Percentiles rank a stretch among this genome's conserved stretches.
phyloP scores from a whole-genome alignment of 1,140 invertebrate genomes.

The Aleiodes sp. region DNA sequence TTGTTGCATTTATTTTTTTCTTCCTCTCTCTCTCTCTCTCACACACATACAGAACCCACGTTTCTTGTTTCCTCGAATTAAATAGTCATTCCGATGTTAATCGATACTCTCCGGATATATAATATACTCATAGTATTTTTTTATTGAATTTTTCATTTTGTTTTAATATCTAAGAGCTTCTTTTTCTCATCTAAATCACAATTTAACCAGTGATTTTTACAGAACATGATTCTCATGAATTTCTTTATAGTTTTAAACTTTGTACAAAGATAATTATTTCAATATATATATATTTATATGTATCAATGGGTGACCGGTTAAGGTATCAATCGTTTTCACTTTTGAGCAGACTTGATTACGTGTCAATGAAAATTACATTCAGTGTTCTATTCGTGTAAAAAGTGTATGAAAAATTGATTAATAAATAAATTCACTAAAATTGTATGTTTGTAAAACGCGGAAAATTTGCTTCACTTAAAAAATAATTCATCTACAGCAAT shows the following conservation, averaged over 20 bases:
- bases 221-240: conserved; percentile 6
- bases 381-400: not conserved
- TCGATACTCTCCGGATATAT: not conserved
- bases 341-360: conserved; percentile 32
- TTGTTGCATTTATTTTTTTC: not conserved
- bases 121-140: not conserved
- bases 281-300: too few species aligned
- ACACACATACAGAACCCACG: not conserved
- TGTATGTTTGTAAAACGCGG: not conserved
- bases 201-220: conserved; percentile 37
- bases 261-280: conserved; percentile 33
- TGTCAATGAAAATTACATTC: not conserved
- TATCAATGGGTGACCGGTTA: conserved; percentile 15
- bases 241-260: conserved; percentile 7
- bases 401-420: not conserved
- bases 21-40: too few species aligned
- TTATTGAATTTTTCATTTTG: conserved; percentile 7
- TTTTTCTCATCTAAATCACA: conserved; percentile 32
- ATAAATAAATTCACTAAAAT: not conserved
- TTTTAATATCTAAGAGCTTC: not conserved
- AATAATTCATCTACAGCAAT: too few species aligned
- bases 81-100: not conserved
- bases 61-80: not conserved
- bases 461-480: not conserved
- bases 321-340: conserved; percentile 29